These are phyloP conservation scores for Leucoraja erinaceus DNA, from an alignment of 2,113 vertebrate genomes.

Conservation along the genomic window DNA sequence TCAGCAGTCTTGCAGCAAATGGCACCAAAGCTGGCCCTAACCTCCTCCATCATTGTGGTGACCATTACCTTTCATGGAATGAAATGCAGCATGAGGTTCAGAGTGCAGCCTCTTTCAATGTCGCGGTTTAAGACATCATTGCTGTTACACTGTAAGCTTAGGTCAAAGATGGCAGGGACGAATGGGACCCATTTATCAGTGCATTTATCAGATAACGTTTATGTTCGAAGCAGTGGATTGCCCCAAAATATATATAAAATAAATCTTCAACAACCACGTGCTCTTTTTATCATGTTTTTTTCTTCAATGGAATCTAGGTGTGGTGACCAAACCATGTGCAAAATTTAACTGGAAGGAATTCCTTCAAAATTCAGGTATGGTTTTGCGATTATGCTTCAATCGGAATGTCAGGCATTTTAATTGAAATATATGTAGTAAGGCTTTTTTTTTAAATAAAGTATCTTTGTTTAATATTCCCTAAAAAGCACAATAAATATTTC, in stretches of 20 bases:
- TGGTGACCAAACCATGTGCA: slow-evolving; percentile 58
- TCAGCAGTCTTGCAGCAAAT: not conserved
- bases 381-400: not conserved
- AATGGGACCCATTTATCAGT: no score
- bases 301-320: slow-evolving; percentile 54
- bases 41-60: not conserved
- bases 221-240: not conserved
- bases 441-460: not conserved
- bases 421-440: not conserved
- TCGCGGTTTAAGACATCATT: not conserved
- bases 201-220: not conserved
- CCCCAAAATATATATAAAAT: not conserved
- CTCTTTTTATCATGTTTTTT: not conserved
- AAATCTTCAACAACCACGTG: not conserved
- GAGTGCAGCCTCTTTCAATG: not conserved
- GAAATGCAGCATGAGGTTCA: not conserved
- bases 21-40: not conserved
- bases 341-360: slow-evolving; percentile 73
- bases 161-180: no score
- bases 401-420: not conserved
- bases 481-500: not conserved
- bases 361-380: slow-evolving; percentile 72
- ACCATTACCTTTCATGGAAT: not conserved
- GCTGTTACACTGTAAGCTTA: not conserved
- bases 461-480: not conserved